Evolutionary conservation across 2,888 invertebrate genomes (phyloP).

Genomic region (Drosophila incognita): DNA sequence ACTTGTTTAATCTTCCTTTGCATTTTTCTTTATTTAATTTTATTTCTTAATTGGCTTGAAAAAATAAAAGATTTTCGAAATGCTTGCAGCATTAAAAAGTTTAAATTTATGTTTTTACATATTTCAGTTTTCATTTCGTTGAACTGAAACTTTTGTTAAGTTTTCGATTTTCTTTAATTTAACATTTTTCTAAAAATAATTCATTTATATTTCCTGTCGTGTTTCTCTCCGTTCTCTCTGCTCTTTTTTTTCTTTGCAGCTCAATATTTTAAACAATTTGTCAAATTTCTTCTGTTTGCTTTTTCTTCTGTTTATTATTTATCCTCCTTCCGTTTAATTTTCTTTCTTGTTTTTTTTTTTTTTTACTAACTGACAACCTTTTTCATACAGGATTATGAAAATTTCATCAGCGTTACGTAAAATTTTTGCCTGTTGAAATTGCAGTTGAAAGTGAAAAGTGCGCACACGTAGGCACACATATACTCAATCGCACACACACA

Average conservation of each 20-base stretch:
- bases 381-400: constrained; percentile 49
- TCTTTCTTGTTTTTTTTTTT: background rate
- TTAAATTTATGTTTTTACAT: too few relatives aligned
- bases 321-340: background rate
- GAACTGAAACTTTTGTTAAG: background rate
- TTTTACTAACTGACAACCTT: constrained; percentile 33
- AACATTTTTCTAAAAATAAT: background rate
- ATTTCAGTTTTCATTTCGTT: background rate
- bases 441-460: constrained; percentile 60
- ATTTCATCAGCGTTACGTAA: constrained; percentile 75
- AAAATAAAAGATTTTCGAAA: background rate
- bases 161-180: background rate
- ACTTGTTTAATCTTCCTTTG: constrained; percentile 23
- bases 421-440: constrained; percentile 56
- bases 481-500: constrained; percentile 6
- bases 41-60: background rate
- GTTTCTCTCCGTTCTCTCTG: constrained; percentile 14
- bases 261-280: constrained; percentile 48
- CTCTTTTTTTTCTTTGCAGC: constrained; percentile 22
- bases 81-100: background rate
- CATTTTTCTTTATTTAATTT: background rate
- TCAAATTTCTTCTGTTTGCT: constrained; percentile 2
- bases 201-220: constrained; percentile 39
- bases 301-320: constrained; percentile 6
- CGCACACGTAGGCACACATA: constrained; percentile 17